Evolutionary conservation across 2,888 invertebrate species (phyloP), one percentile per base, ranked within the genome.

Genomic region (Buathra laborator): DNA sequence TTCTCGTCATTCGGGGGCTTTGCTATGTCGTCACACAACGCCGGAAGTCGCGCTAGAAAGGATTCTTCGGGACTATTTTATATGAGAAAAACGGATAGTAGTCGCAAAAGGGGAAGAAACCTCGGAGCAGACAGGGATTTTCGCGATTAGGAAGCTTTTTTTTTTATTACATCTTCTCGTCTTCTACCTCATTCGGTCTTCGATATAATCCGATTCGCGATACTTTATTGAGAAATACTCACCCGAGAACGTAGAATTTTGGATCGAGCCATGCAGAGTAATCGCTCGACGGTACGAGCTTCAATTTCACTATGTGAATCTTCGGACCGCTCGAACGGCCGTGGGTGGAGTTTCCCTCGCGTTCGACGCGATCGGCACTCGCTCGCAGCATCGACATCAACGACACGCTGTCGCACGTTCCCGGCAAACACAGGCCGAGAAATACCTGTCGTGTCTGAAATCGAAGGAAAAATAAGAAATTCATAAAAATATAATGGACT

Each of bases 361-460:
- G 87, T 83, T 90, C 91, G 87, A 95, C 95, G 70, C 93, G 88
- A 77, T 92, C 91, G 56, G 92, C 93, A 84, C 91, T 92, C n/a
- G 93, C 91, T 77, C 93, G 87, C 68, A 94, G 83, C 90, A 94
- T 91, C 76, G 94, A 94, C 86, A 88, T 90, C 83, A 94, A 80
- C 24, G 94, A 93, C 32, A 86, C 72, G 72, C 88, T 90, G 64
- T 95, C 95, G 92, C 97, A 97, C 0, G 96, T 95, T 81, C 95
- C 94, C 6, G 97, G 97, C 88, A 97, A 94, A 91, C 97, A 97
- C 91, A 97, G 95, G 9, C 97, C 97, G 76, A 97, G 94, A 92
- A 96, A 95, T 88, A 97, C 94, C 90, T 96, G 94, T 86, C 96
- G 95, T 86, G 96, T 95, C 97, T 97, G 94, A 37, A 92, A 93